phyloP scores from a whole-genome alignment of 2,113 vertebrate species.

The Clarias macrocephalus region DNA sequence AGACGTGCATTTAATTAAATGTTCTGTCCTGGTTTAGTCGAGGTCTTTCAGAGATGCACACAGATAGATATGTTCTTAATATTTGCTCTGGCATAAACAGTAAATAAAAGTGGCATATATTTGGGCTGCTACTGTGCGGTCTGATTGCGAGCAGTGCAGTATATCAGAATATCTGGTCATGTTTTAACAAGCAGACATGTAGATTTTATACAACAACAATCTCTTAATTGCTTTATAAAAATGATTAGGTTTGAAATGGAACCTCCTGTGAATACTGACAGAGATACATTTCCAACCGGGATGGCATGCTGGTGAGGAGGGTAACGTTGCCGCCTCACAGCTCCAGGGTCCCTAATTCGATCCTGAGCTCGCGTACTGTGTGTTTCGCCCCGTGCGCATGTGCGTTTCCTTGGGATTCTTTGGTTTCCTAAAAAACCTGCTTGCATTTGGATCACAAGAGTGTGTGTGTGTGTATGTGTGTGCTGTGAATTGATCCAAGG shows the following conservation, averaged over 20 bases:
- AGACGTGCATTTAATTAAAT: slow-evolving; percentile 30
- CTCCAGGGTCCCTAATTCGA: background rate
- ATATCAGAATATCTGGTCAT: background rate
- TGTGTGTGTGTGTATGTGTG: background rate
- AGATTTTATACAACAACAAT: background rate
- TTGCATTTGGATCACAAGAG: background rate
- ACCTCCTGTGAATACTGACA: background rate
- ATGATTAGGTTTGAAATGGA: background rate
- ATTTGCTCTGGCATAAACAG: background rate
- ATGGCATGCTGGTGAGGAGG: background rate
- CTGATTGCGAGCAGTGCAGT: background rate
- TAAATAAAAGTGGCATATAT: background rate
- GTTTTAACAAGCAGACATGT: background rate
- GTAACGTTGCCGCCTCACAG: background rate
- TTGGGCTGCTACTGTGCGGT: background rate
- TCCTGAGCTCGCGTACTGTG: background rate
- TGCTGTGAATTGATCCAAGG: background rate
- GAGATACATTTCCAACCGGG: too few species aligned
- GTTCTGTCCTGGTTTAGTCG: slow-evolving; percentile 14
- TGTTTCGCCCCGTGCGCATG: background rate
- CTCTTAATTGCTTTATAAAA: background rate
- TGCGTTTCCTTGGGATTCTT: background rate
- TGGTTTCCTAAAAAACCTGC: slow-evolving; percentile 4
- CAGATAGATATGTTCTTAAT: background rate
- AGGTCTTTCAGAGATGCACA: slow-evolving; percentile 14